Base-by-base conservation (phyloP, 2,888 invertebrate genomes). In the Phymatocera aterrima region DNA sequence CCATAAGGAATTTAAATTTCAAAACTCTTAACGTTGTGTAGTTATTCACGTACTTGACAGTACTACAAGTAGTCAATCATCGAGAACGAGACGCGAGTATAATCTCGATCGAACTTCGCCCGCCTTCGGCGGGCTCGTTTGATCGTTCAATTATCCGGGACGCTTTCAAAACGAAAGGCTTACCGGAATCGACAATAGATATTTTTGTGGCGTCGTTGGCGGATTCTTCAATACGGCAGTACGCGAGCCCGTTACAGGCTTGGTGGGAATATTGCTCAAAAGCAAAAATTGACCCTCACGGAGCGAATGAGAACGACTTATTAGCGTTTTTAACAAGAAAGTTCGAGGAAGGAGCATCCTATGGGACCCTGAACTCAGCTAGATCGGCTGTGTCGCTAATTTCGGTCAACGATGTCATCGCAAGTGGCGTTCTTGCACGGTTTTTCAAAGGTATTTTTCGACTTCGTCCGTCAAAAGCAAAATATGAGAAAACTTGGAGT, bases 291-390 rank as follows among this genome's bases (percentile, higher is more conserved):
- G 78, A 79, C 12, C 78, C 79, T 5, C 46, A 48, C 31, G 31
- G 21, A 21, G 64, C 78, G 3, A 75, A 37, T 18, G 24, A 40
- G 31, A 80, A 77, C 51, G 77, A 78, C 54, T 18, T 77, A 1
- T 72, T 79, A 34, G 40, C 34, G 12, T 79, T 80, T 37, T 70
- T 77, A 24, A 43, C n/a, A 5, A 57, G 70, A 68, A 79, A 60
- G 48, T 80, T 78, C 46, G 78, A 82, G 46, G 77, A 24, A 1
- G 78, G 75, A 43, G 48, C 77, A 31, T 79, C 75, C 3, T 80
- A 82, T 74, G 79, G 80, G 18, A 81, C 80, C 0, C 40, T 82
- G 12, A 82, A 81, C n/a, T n/a, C n/a, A n/a, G n/a, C n/a, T n/a
- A n/a, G 80, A 75, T 75, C 80, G 21, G 78, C 82, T 2, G 68